Conservation (phyloP, 1,140 invertebrate species). For the Drosophila simulans region DNA sequence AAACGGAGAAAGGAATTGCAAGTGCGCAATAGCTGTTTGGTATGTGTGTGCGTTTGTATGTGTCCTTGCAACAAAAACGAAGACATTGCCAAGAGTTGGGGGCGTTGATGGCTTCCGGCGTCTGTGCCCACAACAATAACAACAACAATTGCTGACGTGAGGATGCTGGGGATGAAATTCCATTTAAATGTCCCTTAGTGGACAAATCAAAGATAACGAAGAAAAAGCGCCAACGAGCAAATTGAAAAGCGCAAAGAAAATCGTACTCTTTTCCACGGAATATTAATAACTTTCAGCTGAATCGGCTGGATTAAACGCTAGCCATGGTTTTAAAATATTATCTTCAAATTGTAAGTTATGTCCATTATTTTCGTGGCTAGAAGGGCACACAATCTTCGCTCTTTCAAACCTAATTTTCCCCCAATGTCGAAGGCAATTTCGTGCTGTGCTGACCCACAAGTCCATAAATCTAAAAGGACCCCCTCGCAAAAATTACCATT, state of each 20-base stretch:
- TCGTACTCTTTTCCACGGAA: not conserved
- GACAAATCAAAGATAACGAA: constrained; percentile 77
- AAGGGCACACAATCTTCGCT: too few species aligned
- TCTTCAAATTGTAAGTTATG: too few species aligned
- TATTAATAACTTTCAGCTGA: not conserved
- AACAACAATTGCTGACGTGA: constrained; percentile 17
- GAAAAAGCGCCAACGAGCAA: constrained; percentile 31
- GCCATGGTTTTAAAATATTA: too few species aligned
- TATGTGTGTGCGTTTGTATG: not conserved
- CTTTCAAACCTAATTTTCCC: not conserved
- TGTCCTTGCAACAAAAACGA: constrained; percentile 54
- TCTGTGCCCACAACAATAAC: constrained; percentile 14
- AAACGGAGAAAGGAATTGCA: constrained; percentile 13
- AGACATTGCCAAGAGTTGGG: constrained; percentile 10
- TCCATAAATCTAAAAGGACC: constrained; percentile 25
- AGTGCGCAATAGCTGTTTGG: constrained; percentile 22
- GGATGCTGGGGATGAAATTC: constrained; percentile 46
- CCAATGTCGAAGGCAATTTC: constrained; percentile 16
- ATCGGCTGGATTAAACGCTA: not conserved
- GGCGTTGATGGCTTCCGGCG: constrained; percentile 58
- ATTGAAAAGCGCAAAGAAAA: constrained; percentile 48
- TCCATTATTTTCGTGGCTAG: too few species aligned
- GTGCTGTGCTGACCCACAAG: constrained; percentile 1
- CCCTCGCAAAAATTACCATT: not conserved
- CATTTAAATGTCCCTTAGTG: constrained; percentile 77